Evolutionary conservation across 1,140 invertebrate species (phyloP), one percentile per base, ranked within the genome.

Genomic region (Drosophila lacteicornis): DNA sequence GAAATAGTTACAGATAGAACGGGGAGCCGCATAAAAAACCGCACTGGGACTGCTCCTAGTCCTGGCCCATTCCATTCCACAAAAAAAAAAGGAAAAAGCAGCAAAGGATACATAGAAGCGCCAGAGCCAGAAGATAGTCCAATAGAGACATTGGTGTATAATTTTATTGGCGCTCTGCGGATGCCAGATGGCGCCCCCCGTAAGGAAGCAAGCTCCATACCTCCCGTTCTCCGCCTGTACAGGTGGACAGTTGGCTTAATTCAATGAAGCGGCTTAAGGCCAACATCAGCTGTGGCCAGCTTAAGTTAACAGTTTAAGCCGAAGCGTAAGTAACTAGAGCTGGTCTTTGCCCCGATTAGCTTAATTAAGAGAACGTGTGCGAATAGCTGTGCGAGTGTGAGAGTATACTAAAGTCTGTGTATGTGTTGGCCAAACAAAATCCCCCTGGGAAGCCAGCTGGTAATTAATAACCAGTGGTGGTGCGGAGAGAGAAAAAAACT

Each of bases 111-210:
- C 27, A 43, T 19, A 27, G 2, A 57, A 25, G 53, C 30, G 53
- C 67, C 70, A 25, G 33, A 3, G 38, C 27, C 36, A 59, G 36
- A 47, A 69, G 71, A 61, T 80, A 71, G 79, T 73, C 66, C 75
- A 79, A 82, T 82, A 62, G 79, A 86, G 83, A 86, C 83, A 86
- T 71, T 70, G 83, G 66, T 75, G 66, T 88, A 87, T 88, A 88
- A 84, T 87, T 87, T 87, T 87, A 87, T 87, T 87, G 84, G 47
- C 51, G 69, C 77, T 87, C 75, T 88, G 84, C 76, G 84, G 80
- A 59, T 78, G 65, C 67, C 83, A 83, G 75, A 79, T 82, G 82
- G 83, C 62, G 55, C 47, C 45, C 4, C 22, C 4, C 22, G 11
- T 9, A 15, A 55, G 36, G 43, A 22, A 46, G 60, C 43, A 22